Percentiles rank a stretch among this genome's conserved stretches.
Evolutionary conservation across 1,140 invertebrate species (phyloP).

Genomic region (Drosophila nigrodunni): DNA sequence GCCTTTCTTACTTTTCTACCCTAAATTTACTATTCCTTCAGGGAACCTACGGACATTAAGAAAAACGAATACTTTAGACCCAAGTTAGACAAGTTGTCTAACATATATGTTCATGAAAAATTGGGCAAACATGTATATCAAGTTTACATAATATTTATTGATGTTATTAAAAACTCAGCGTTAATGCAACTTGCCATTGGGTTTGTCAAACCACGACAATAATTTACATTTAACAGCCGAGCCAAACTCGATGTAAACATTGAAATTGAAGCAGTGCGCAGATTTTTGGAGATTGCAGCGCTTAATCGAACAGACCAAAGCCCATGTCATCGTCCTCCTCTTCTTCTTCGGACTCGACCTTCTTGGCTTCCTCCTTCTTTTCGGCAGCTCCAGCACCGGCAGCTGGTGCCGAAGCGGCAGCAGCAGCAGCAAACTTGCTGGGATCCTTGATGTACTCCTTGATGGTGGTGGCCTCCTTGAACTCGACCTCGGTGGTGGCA

Average conservation of each 20-base stretch:
- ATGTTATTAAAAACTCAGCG: slow-evolving; percentile 21
- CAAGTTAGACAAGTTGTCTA: too few species aligned
- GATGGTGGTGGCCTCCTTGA: slow-evolving; percentile 96
- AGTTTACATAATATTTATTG: slow-evolving; percentile 61
- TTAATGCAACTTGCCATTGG: slow-evolving; percentile 78
- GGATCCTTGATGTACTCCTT: slow-evolving; percentile 97
- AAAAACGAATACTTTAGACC: too few species aligned
- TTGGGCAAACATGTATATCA: slow-evolving; percentile 4
- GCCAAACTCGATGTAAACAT: slow-evolving; percentile 48
- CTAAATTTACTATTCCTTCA: too few species aligned
- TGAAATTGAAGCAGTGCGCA: slow-evolving; percentile 33
- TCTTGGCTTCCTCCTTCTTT: slow-evolving; percentile 90
- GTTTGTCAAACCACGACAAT: slow-evolving; percentile 83
- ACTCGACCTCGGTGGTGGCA: slow-evolving; percentile 97
- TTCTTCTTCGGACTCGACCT: slow-evolving; percentile 91
- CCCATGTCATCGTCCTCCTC: slow-evolving; percentile 99
- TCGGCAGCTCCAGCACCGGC: slow-evolving; percentile 87
- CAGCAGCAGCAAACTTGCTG: slow-evolving; percentile 94
- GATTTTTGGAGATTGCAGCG: neutral
- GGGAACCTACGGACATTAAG: too few species aligned
- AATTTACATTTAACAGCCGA: slow-evolving; percentile 59
- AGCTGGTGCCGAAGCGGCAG: slow-evolving; percentile 87
- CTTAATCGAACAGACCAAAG: slow-evolving; percentile 97
- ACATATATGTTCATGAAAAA: neutral
- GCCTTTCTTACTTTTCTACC: too few species aligned